These are phyloP conservation scores for Alcedo quadribrachys DNA, from an alignment of 2,797 vertebrate genomes.

Conservation along the genomic window DNA sequence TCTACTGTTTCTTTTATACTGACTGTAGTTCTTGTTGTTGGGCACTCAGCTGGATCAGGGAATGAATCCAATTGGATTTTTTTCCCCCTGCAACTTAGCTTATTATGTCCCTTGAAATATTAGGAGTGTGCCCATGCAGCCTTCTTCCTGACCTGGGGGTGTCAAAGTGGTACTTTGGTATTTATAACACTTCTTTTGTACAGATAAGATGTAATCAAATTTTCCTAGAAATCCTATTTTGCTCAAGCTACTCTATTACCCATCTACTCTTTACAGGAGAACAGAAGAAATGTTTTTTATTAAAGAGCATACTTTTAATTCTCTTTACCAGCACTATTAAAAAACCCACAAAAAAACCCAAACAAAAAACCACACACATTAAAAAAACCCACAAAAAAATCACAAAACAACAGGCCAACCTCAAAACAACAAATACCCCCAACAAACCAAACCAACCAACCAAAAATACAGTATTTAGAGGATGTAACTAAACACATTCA, in stretches of 20 bases:
- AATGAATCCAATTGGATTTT: not conserved
- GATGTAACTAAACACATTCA: not conserved
- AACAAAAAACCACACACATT: too few relatives aligned
- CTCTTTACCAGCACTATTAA: not conserved
- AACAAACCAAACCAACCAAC: too few relatives aligned
- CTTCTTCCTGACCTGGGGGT: not conserved
- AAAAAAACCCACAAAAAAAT: too few relatives aligned
- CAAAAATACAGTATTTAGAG: not conserved
- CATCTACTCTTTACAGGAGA: not conserved
- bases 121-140: not conserved
- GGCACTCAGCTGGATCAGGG: not conserved
- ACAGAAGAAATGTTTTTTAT: not conserved
- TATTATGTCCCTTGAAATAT: not conserved
- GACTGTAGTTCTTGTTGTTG: not conserved
- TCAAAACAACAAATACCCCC: too few relatives aligned
- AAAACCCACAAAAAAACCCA: too few relatives aligned
- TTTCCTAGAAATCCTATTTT: not conserved
- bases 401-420: too few relatives aligned
- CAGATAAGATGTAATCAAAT: not conserved
- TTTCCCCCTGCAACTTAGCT: not conserved
- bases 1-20: not conserved
- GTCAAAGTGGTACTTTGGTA: not conserved
- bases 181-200: not conserved
- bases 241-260: not conserved
- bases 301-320: not conserved